These are phyloP conservation scores for Drosophila macrospina DNA, from an alignment of 2,888 invertebrate species.

Conservation along the genomic window DNA sequence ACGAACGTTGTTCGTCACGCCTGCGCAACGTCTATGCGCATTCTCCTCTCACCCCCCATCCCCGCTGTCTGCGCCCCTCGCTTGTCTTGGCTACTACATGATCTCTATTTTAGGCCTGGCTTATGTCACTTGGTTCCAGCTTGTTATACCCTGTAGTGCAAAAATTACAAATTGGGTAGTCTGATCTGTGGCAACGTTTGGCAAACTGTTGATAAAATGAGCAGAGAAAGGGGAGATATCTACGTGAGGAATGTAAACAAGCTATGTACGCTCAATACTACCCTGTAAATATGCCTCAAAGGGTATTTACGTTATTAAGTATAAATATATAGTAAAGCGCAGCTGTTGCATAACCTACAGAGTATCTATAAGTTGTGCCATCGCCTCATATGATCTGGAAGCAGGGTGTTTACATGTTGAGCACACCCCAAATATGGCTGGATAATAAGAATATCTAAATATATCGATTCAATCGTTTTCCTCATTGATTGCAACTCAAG, in stretches of 20 bases:
- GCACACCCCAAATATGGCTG: too few relatives aligned
- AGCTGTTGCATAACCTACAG: background rate
- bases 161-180: background rate
- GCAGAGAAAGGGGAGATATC: background rate
- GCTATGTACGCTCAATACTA: too few relatives aligned
- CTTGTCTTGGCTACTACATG: background rate
- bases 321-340: background rate
- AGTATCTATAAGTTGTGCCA: background rate
- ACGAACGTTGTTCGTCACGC: slow-evolving; percentile 41
- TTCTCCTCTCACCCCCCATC: background rate
- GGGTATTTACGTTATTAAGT: too few relatives aligned
- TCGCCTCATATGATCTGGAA: too few relatives aligned
- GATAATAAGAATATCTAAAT: too few relatives aligned
- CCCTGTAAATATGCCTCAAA: too few relatives aligned
- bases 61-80: background rate
- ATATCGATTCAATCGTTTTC: too few relatives aligned
- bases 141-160: slow-evolving; percentile 11
- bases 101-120: slow-evolving; percentile 22
- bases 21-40: slow-evolving; percentile 8
- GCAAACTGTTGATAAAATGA: background rate
- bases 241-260: too few relatives aligned
- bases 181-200: background rate
- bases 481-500: too few relatives aligned
- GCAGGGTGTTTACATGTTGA: too few relatives aligned
- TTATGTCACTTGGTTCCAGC: slow-evolving; percentile 62